A percentile compares a stretch with the other conserved stretches of the same genome.
These are phyloP conservation scores for Pseudomyrmex pallidus DNA, from an alignment of 1,140 invertebrate genomes.

Conservation along the genomic window DNA sequence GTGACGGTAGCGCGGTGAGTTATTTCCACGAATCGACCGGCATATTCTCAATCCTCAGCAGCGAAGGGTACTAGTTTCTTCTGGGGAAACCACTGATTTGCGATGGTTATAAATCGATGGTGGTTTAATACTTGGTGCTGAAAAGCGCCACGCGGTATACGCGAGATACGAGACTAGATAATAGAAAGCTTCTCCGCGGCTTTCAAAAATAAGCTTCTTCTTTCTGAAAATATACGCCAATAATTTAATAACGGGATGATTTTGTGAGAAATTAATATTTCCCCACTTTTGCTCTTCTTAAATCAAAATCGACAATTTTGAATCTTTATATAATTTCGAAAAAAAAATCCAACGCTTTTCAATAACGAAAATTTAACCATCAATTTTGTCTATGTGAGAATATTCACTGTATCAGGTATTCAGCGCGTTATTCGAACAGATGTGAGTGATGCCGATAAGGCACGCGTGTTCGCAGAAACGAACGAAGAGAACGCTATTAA, in stretches of 20 bases:
- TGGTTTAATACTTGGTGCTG: slow-evolving; percentile 69
- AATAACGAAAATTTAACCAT: background rate
- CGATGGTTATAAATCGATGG: slow-evolving; percentile 70
- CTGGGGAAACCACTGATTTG: slow-evolving; percentile 70
- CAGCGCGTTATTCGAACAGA: background rate
- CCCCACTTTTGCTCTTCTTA: background rate
- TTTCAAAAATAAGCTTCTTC: slow-evolving; percentile 69
- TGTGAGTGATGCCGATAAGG: background rate
- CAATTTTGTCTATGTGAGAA: background rate
- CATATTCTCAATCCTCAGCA: slow-evolving; percentile 69
- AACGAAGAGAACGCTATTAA: background rate
- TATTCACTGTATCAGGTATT: background rate
- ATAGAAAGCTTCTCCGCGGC: slow-evolving; percentile 64
- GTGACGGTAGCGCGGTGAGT: slow-evolving; percentile 51
- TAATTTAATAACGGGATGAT: slow-evolving; percentile 69
- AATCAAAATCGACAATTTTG: background rate
- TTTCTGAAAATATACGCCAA: background rate
- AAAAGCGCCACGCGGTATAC: slow-evolving; percentile 61
- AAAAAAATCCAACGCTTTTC: background rate
- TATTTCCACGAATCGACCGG: slow-evolving; percentile 75
- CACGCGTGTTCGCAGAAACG: slow-evolving; percentile 36
- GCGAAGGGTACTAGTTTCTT: slow-evolving; percentile 72
- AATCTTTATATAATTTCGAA: background rate
- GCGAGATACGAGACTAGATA: slow-evolving; percentile 61
- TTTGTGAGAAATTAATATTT: slow-evolving; percentile 51